phyloP scores from a whole-genome alignment of 2,797 vertebrate genomes.

The Sebastes vulpes region DNA sequence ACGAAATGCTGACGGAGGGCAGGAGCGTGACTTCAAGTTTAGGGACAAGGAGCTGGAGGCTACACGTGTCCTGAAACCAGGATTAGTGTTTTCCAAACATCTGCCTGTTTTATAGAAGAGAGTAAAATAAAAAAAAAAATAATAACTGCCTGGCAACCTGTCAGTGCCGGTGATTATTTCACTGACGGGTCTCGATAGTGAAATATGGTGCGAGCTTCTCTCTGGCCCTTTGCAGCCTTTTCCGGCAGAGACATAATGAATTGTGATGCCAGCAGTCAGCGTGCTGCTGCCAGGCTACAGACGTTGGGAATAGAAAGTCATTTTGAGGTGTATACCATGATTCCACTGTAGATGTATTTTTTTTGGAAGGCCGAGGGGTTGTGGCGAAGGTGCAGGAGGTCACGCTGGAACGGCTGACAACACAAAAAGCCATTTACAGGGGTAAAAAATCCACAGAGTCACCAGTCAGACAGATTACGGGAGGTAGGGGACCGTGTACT shows the following conservation, averaged over 20 bases:
- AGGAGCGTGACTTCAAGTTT: not conserved
- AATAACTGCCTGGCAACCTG: constrained; percentile 31
- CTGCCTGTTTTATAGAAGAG: constrained; percentile 7
- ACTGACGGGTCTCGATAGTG: constrained; percentile 56
- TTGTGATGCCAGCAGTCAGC: constrained; percentile 76
- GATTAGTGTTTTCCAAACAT: constrained; percentile 40
- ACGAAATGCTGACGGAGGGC: constrained; percentile 25
- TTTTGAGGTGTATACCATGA: constrained; percentile 50
- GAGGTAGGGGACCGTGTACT: constrained; percentile 40
- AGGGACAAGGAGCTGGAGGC: constrained; percentile 6
- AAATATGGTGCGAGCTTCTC: constrained; percentile 61
- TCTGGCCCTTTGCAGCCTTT: constrained; percentile 43
- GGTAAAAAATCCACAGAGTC: constrained; percentile 41
- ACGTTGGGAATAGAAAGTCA: constrained; percentile 54
- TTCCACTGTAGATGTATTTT: constrained; percentile 20
- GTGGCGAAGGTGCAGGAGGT: constrained; percentile 33
- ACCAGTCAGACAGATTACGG: constrained; percentile 63
- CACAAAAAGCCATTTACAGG: constrained; percentile 60
- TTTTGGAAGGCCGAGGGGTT: constrained; percentile 11
- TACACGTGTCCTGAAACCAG: constrained; percentile 39
- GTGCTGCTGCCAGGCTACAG: constrained; percentile 46
- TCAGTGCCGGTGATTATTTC: constrained; percentile 56
- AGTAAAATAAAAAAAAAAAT: not conserved
- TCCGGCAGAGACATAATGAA: constrained; percentile 71
- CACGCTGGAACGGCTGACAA: constrained; percentile 52